Evolutionary conservation across 2,113 vertebrate genomes (phyloP).

Genomic region (Leptocoma aspasia): DNA sequence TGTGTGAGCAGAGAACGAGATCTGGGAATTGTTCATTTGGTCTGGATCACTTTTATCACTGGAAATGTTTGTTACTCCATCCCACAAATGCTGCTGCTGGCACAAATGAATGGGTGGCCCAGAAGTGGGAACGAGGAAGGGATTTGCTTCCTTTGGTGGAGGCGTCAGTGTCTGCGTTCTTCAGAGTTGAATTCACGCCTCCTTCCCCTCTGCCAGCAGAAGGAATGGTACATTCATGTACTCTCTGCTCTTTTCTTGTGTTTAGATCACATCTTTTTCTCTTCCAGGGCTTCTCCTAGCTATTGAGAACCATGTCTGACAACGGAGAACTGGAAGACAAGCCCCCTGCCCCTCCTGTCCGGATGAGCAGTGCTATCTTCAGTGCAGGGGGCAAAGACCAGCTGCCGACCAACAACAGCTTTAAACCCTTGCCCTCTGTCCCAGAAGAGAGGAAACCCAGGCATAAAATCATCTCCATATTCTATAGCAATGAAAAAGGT

Average conservation of each 20-base stretch:
- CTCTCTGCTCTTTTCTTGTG: not conserved
- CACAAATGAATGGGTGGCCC: not conserved
- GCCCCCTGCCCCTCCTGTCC: constrained; percentile 94
- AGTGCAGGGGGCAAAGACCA: constrained; percentile 87
- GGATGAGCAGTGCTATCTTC: constrained; percentile 92
- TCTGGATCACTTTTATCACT: not conserved
- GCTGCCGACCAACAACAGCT: constrained; percentile 88
- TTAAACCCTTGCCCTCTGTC: constrained; percentile 93
- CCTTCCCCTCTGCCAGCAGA: not conserved
- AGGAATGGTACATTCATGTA: not conserved
- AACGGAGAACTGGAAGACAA: constrained; percentile 97
- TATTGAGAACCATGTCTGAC: constrained; percentile 85
- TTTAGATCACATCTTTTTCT: not conserved
- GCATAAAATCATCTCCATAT: constrained; percentile 96
- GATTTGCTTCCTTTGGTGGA: not conserved
- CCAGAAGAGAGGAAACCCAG: constrained; percentile 94
- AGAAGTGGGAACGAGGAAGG: not conserved
- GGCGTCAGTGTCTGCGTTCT: not conserved
- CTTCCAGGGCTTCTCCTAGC: constrained; percentile 54
- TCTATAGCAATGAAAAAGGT: constrained; percentile 92
- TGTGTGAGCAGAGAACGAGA: not conserved
- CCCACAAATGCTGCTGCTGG: not conserved
- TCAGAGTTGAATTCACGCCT: not conserved
- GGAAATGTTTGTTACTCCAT: not conserved
- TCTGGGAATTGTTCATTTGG: not conserved